Evolutionary conservation across 1,140 invertebrate genomes (phyloP).

Genomic region (Drosophila suzukii): DNA sequence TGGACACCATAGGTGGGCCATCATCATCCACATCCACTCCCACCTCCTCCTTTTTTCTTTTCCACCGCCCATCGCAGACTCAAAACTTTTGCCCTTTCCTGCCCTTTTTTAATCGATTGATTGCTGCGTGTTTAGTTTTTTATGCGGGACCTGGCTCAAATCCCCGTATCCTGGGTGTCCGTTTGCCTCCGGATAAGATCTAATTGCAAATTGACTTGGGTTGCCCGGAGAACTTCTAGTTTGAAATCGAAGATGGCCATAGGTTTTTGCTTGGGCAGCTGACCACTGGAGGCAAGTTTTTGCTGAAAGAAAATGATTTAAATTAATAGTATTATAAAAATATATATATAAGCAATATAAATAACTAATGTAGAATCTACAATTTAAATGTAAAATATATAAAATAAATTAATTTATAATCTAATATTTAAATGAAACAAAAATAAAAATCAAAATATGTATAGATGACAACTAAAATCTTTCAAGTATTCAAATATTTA

Average conservation of each 20-base stretch:
- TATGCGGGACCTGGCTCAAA: conserved; percentile 61
- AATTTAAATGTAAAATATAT: too few relatives aligned
- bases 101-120: conserved; percentile 73
- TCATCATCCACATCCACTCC: not conserved
- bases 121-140: conserved; percentile 70
- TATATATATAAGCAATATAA: too few relatives aligned
- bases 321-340: too few relatives aligned
- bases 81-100: conserved; percentile 15
- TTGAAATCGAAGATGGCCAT: not conserved
- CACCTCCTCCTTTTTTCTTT: not conserved
- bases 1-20: conserved; percentile 29
- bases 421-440: too few relatives aligned
- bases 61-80: too few relatives aligned
- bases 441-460: too few relatives aligned
- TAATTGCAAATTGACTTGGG: conserved; percentile 65
- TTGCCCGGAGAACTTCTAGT: conserved; percentile 19
- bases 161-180: conserved; percentile 11
- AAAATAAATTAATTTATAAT: too few relatives aligned
- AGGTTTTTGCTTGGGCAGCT: conserved; percentile 3
- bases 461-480: too few relatives aligned
- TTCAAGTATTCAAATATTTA: too few relatives aligned
- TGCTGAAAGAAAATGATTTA: not conserved
- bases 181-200: conserved; percentile 55
- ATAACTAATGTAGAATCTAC: too few relatives aligned
- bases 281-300: not conserved